Evolutionary conservation across 2,113 vertebrate species (phyloP), one percentile per base, ranked within the genome.

Genomic region (Nycticorax nycticorax): DNA sequence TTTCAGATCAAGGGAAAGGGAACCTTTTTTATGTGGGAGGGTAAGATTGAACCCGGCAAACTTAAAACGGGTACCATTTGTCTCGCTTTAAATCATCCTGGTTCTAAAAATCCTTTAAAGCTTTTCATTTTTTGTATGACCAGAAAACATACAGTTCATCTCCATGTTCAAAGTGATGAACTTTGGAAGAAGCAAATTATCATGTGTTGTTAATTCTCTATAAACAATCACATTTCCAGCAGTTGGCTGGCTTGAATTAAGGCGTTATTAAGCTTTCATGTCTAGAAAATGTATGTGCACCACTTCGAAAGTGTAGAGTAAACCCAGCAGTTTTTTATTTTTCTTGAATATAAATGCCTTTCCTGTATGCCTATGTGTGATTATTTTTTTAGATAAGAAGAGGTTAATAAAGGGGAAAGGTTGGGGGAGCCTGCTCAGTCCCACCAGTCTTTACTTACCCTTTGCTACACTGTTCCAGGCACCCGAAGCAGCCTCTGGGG

Each of bases 181-280:
- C 77, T 89, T 69, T 48, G 72, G 85, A 92, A 93, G 92, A 93
- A 86, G 33, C 41, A 80, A 75, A 72, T 96, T 92, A 92, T 97
- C 95, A 93, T 95, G 47, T 97, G 96, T 84, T 97, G 88, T 76
- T 96, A 90, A 96, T 97, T 95, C 66, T 89, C 41, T 73, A 32
- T 83, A 87, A 94, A 92, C 68, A 88, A 52, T 90, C 76, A 48
- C 37, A 55, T 96, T 96, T 97, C 78, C 94, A 96, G 28, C 77
- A 95, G 94, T 94, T 95, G 97, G 73, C 52, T 97, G 97, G 62
- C 83, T 97, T 97, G 56, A 93, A 93, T 97, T 96, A 97, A 75
- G n/a, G 32, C 39, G 0, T 59, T 87, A 72, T 75, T 96, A 93
- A 90, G 74, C 89, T 97, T 97, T 92, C 75, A 75, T 60, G 93